These are phyloP conservation scores for Aeoliscus strigatus DNA, from an alignment of 2,797 vertebrate genomes.

Conservation along the genomic window DNA sequence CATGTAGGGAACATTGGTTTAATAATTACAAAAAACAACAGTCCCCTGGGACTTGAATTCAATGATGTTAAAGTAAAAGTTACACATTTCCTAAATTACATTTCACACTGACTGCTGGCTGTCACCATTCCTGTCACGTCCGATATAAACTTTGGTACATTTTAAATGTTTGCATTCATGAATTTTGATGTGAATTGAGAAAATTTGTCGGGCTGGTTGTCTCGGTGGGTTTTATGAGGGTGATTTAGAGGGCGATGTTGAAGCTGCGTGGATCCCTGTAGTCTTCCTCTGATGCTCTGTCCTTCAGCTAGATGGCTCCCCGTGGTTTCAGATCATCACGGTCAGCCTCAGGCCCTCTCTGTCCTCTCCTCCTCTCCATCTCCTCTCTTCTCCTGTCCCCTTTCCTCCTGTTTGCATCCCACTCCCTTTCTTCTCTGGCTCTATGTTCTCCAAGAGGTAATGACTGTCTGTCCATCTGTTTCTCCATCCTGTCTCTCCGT, in stretches of 20 bases:
- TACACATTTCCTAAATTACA: background rate
- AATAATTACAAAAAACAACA: no score
- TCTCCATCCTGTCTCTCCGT: conserved; percentile 11
- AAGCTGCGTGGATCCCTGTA: conserved; percentile 46
- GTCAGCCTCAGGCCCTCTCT: conserved; percentile 55
- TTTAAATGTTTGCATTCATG: conserved; percentile 6
- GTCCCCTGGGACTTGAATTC: no score
- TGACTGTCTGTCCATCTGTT: conserved; percentile 18
- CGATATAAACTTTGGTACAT: background rate
- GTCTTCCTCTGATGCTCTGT: conserved; percentile 54
- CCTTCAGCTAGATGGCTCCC: conserved; percentile 65
- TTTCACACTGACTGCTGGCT: background rate
- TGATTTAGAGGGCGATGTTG: conserved; percentile 53
- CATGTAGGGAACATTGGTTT: no score
- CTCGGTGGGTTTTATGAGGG: conserved; percentile 38
- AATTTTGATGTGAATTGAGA: conserved; percentile 14
- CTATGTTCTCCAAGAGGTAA: conserved; percentile 57
- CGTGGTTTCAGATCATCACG: conserved; percentile 58
- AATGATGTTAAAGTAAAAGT: no score
- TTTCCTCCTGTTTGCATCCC: conserved; percentile 33
- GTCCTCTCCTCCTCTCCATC: conserved; percentile 56
- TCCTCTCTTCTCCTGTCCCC: conserved; percentile 26
- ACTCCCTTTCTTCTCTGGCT: conserved; percentile 31
- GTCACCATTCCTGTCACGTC: background rate
- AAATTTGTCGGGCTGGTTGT: conserved; percentile 9